Conservation (phyloP, 2,888 invertebrate species). For the Heteromyza rotundicornis region DNA sequence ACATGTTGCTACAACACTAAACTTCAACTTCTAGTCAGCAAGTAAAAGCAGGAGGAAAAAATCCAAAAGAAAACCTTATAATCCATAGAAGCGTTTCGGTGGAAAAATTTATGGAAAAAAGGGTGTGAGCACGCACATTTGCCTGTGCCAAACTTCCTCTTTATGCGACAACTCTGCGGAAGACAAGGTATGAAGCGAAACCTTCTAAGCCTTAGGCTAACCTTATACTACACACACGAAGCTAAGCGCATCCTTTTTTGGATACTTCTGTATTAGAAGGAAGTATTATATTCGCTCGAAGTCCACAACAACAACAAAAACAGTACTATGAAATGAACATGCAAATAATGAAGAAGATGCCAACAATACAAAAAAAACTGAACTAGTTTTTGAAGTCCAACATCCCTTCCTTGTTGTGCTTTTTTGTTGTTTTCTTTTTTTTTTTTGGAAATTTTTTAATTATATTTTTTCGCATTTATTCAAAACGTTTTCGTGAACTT, state of each 20-base stretch:
- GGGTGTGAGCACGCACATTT: not conserved
- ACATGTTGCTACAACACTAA: slow-evolving; percentile 16
- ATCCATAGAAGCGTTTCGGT: too few species aligned
- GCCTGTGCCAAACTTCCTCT: not conserved
- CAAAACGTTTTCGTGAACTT: not conserved
- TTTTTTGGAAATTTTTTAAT: not conserved
- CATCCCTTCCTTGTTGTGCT: not conserved
- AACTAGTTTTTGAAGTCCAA: not conserved
- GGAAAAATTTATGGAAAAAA: not conserved
- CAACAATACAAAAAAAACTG: not conserved
- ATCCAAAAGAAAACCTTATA: not conserved
- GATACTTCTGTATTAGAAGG: not conserved
- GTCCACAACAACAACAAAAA: too few species aligned
- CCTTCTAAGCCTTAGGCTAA: not conserved
- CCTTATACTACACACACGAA: not conserved
- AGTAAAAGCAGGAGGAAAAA: not conserved
- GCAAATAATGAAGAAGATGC: too few species aligned
- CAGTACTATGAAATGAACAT: too few species aligned
- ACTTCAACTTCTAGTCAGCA: slow-evolving; percentile 7
- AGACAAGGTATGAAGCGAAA: too few species aligned
- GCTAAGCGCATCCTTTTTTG: not conserved
- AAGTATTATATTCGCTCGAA: not conserved
- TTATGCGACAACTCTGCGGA: too few species aligned
- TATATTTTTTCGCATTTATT: not conserved
- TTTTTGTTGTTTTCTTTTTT: not conserved